These are phyloP conservation scores for Lindbergichthys nudifrons DNA, from an alignment of 2,797 vertebrate genomes.

Conservation along the genomic window DNA sequence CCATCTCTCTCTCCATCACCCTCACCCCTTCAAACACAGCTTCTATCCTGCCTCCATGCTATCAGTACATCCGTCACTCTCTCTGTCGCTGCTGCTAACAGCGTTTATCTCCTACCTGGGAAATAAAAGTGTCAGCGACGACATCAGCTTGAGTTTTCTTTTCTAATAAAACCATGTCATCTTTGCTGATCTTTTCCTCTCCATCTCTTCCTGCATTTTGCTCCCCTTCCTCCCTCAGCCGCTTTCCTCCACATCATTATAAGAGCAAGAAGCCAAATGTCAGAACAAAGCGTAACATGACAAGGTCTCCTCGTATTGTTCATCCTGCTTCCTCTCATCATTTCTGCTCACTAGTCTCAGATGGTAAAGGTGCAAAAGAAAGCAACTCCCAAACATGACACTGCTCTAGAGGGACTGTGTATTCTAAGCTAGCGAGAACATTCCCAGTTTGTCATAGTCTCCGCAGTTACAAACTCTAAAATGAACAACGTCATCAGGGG, in stretches of 20 bases:
- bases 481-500: neutral
- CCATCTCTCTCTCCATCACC: constrained; percentile 37
- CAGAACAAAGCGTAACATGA: constrained; percentile 52
- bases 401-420: constrained; percentile 10
- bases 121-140: constrained; percentile 14
- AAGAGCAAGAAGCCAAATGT: constrained; percentile 60
- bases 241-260: constrained; percentile 27
- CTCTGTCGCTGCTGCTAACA: constrained; percentile 7
- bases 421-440: neutral
- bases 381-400: constrained; percentile 15
- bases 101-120: neutral
- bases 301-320: constrained; percentile 56
- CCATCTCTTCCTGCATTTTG: constrained; percentile 2
- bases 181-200: constrained; percentile 12
- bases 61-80: constrained; percentile 18
- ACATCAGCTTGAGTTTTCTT: constrained; percentile 9
- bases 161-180: neutral
- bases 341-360: constrained; percentile 24
- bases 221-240: constrained; percentile 15
- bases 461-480: neutral
- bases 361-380: constrained; percentile 25
- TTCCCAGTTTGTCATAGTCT: neutral
- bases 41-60: constrained; percentile 22
- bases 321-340: constrained; percentile 26
- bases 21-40: constrained; percentile 30